These are phyloP conservation scores for Colaptes auratus DNA, from an alignment of 2,113 vertebrate genomes.

Conservation along the genomic window DNA sequence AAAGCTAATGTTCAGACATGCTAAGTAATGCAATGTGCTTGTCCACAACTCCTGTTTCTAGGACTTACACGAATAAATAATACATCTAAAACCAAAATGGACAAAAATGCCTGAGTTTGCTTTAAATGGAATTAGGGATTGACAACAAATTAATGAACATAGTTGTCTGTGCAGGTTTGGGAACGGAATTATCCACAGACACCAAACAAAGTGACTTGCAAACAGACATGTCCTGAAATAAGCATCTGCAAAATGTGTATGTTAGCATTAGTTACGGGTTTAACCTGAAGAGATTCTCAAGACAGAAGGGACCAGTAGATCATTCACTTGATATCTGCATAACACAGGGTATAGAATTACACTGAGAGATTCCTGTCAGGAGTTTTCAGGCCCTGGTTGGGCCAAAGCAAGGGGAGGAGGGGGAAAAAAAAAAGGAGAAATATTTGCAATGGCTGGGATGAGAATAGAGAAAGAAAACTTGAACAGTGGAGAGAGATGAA, in stretches of 20 bases:
- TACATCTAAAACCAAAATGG: not conserved
- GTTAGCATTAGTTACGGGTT: not conserved
- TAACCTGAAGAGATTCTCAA: not conserved
- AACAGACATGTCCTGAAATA: not conserved
- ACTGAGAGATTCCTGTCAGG: not conserved
- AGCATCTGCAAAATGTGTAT: constrained; percentile 18
- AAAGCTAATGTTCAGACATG: not conserved
- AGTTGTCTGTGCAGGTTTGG: not conserved
- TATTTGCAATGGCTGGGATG: not conserved
- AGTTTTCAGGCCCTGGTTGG: not conserved
- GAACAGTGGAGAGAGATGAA: not conserved
- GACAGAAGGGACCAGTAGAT: not conserved
- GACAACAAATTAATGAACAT: not conserved
- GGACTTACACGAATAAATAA: not conserved
- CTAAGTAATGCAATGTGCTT: not conserved
- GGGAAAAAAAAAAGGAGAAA: not conserved
- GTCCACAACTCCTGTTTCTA: not conserved
- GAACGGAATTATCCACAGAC: not conserved
- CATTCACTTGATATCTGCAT: not conserved
- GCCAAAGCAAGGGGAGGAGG: not conserved
- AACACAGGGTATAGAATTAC: not conserved
- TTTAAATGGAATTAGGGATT: not conserved
- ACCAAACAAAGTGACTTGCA: not conserved
- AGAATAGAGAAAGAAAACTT: not conserved
- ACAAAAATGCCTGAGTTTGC: not conserved